phyloP scores from a whole-genome alignment of 2,888 invertebrate genomes.

The Cantharis lateralis region DNA sequence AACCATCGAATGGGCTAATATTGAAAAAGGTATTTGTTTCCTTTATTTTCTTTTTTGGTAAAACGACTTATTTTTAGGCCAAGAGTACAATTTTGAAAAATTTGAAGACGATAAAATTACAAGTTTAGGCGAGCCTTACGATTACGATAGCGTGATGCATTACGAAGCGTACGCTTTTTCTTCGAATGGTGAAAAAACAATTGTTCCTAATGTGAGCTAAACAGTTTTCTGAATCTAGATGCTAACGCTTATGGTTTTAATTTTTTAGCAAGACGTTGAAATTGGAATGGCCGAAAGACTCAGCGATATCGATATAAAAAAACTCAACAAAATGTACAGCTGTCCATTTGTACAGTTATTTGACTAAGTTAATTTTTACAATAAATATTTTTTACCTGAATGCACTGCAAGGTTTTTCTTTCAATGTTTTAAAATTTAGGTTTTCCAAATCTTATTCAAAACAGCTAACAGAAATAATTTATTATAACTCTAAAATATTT shows the following conservation, averaged over 20 bases:
- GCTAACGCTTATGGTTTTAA: not conserved
- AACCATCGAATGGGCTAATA: slow-evolving; percentile 74
- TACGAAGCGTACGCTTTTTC: slow-evolving; percentile 71
- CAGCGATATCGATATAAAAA: not conserved
- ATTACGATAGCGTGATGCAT: slow-evolving; percentile 76
- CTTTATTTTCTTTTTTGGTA: too few relatives aligned
- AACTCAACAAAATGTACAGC: not conserved
- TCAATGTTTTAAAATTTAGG: too few relatives aligned
- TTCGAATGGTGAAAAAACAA: slow-evolving; percentile 68
- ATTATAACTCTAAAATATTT: too few relatives aligned
- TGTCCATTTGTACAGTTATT: too few relatives aligned
- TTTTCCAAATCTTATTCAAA: too few relatives aligned
- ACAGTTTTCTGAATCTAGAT: not conserved
- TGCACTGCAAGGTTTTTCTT: too few relatives aligned
- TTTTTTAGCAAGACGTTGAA: not conserved
- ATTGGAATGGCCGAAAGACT: not conserved
- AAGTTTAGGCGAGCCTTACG: slow-evolving; percentile 70
- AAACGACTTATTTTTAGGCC: too few relatives aligned
- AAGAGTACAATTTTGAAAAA: slow-evolving; percentile 4
- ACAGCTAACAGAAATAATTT: too few relatives aligned
- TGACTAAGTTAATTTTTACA: too few relatives aligned
- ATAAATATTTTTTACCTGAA: too few relatives aligned
- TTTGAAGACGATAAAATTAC: slow-evolving; percentile 59
- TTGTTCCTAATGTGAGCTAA: slow-evolving; percentile 50
- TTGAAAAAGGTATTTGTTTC: slow-evolving; percentile 56